A percentile compares a stretch with the other conserved stretches of the same genome.
Conservation (phyloP, 2,113 vertebrate genomes). For the Excalfactoria chinensis region DNA sequence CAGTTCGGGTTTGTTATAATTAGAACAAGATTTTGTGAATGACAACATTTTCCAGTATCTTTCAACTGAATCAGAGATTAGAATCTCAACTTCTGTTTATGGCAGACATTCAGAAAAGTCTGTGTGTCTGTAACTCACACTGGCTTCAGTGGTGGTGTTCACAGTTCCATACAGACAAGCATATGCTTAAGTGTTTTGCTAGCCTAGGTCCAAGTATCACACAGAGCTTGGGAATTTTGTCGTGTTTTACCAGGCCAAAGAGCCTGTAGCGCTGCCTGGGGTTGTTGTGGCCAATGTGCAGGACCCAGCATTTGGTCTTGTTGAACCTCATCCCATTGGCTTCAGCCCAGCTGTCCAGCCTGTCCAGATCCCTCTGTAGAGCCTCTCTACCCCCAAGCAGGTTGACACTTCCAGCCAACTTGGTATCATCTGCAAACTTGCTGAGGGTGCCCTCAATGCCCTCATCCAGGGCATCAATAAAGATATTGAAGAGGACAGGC, state of each 20-base stretch:
- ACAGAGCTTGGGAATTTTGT: not conserved
- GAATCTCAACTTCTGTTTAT: not conserved
- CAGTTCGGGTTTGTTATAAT: slow-evolving; percentile 26
- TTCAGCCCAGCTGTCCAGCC: no score
- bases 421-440: no score
- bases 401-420: no score
- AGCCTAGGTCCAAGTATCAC: not conserved
- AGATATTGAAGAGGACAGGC: no score
- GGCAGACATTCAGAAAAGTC: not conserved
- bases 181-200: not conserved
- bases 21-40: slow-evolving; percentile 27
- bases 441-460: no score
- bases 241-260: not conserved
- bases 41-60: not conserved
- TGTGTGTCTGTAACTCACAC: not conserved
- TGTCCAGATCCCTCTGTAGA: no score
- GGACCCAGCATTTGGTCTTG: no score
- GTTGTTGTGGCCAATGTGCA: no score
- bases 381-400: no score
- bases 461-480: no score
- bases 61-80: not conserved
- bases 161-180: not conserved
- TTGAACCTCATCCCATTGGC: no score
- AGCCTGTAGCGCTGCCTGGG: no score
- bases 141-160: not conserved